These are phyloP conservation scores for Xestia sexstrigata DNA, from an alignment of 2,888 invertebrate genomes.

Conservation along the genomic window DNA sequence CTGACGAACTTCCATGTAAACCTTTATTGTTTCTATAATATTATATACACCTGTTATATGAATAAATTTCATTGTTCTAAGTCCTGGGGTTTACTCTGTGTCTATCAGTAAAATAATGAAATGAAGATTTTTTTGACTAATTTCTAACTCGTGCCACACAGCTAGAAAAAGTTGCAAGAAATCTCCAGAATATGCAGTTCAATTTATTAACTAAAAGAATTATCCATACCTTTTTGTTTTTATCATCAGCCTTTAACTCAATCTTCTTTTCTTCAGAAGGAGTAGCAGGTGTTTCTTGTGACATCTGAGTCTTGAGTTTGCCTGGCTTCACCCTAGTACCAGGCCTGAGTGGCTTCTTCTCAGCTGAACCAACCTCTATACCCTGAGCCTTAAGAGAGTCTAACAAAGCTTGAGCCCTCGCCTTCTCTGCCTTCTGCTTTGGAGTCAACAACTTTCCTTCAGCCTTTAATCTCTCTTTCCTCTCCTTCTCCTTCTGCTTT, in stretches of 20 bases:
- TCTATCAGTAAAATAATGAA: too few species aligned
- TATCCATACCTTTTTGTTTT: slow-evolving; percentile 86
- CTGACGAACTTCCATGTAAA: too few species aligned
- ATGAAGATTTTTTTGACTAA: too few species aligned
- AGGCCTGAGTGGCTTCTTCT: slow-evolving; percentile 91
- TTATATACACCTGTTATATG: too few species aligned
- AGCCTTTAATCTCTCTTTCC: slow-evolving; percentile 97
- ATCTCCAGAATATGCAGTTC: neutral
- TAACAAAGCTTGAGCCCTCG: slow-evolving; percentile 96
- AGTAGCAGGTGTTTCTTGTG: slow-evolving; percentile 89
- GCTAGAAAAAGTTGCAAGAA: neutral
- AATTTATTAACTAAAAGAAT: neutral
- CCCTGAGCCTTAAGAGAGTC: slow-evolving; percentile 97
- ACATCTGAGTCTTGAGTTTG: slow-evolving; percentile 92
- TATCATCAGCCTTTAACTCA: slow-evolving; percentile 89
- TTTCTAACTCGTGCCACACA: neutral
- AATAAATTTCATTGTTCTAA: too few species aligned
- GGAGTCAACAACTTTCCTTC: slow-evolving; percentile 98
- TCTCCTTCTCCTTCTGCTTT: slow-evolving; percentile 97
- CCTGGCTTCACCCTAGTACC: slow-evolving; percentile 94
- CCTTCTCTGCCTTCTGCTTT: slow-evolving; percentile 97
- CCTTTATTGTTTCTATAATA: too few species aligned
- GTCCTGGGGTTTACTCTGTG: too few species aligned
- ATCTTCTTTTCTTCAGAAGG: slow-evolving; percentile 87
- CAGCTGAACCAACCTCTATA: slow-evolving; percentile 94